Base-by-base conservation (phyloP, 2,113 vertebrate species). In the Triplophysa tibetana region DNA sequence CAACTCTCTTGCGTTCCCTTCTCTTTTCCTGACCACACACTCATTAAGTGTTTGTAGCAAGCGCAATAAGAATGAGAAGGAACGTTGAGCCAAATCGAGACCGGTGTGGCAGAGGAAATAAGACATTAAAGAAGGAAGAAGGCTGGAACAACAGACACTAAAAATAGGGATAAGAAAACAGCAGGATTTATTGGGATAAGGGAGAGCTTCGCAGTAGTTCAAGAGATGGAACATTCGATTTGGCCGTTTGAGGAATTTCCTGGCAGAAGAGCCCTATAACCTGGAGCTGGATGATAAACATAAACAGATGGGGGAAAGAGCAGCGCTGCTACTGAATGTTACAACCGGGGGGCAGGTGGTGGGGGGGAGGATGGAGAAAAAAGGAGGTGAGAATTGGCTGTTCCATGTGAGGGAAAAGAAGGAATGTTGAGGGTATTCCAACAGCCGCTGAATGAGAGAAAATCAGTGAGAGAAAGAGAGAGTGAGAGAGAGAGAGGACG, bases 341-440 rank as follows among this genome's bases (percentile, higher is more conserved):
- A 85, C 61, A 79, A 77, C 79, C 60, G 86, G 77, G 74, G 65
- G 24, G 86, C 77, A 82, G 70, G 79, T 78, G 84, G 9, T 45
- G 67, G 85, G 81, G 85, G 78, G 70, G 78, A 58, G 52, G 84
- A 54, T 67, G 69, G 24, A 78, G 61, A 79, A 82, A 81, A 38
- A 38, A 69, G 83, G 83, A 63, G 83, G 79, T 65, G 78, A 82
- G 72, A 50, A 62, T 70, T 76, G 85, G 80, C 81, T 85, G 89
- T 91, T 89, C 89, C 88, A 88, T 76, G 69, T 72, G 85, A 90
- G 85, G 87, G 84, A 85, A 79, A 60, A 82, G 64, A 69, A 89
- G 89, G 91, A 92, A 93, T 91, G 90, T 43, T 84, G 77, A 54
- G 85, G 58, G 38, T 75, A 52, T 11, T 79, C 72, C 75, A 77